Conservation (phyloP, 2,797 vertebrate species). For the Anguilla anguilla region DNA sequence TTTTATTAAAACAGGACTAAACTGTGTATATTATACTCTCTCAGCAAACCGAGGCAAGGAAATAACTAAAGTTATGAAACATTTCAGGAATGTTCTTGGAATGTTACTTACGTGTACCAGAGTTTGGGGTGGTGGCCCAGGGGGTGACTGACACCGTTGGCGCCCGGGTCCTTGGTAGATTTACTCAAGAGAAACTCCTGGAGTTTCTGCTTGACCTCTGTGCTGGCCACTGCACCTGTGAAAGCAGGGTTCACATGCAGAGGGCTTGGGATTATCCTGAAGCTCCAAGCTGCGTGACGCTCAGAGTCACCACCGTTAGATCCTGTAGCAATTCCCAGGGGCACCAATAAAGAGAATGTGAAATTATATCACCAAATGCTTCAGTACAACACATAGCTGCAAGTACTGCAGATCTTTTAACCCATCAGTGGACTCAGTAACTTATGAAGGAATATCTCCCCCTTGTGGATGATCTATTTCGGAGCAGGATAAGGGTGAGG, state of each 20-base stretch:
- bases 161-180: constrained; percentile 88
- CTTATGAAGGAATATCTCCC: constrained; percentile 72
- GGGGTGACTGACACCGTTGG: constrained; percentile 84
- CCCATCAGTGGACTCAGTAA: constrained; percentile 6
- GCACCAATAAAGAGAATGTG: neutral
- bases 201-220: constrained; percentile 98
- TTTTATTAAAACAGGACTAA: neutral
- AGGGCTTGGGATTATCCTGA: constrained; percentile 67
- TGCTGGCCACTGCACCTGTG: constrained; percentile 95
- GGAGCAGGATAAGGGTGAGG: constrained; percentile 29
- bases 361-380: neutral
- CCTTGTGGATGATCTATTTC: constrained; percentile 67
- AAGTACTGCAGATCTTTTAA: constrained; percentile 10
- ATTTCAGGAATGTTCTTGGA: neutral
- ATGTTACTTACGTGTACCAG: constrained; percentile 90
- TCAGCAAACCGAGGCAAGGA: neutral
- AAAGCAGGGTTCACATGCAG: constrained; percentile 63
- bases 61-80: neutral
- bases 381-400: neutral
- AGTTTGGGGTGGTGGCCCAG: constrained; percentile 90
- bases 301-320: neutral
- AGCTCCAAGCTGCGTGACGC: neutral
- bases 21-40: neutral
- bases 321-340: neutral
- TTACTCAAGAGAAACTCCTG: constrained; percentile 99